Evolutionary conservation across 2,113 vertebrate genomes (phyloP).

Genomic region (Rhinolophus sinicus): DNA sequence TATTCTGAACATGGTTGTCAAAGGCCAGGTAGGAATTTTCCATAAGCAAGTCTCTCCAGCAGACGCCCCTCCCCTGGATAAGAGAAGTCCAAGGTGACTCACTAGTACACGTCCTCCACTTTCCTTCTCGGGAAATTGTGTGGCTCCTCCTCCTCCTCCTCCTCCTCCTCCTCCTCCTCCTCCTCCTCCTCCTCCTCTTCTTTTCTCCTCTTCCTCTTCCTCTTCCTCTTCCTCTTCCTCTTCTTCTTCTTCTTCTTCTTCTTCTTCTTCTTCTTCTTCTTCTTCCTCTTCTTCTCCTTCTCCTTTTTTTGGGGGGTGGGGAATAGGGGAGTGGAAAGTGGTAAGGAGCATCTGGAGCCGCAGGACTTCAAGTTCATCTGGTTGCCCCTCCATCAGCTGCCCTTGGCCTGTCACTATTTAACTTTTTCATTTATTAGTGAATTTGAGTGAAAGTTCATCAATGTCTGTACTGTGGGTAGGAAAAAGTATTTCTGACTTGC

Average conservation of each 20-base stretch:
- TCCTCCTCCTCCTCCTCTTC: no score
- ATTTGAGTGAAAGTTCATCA: background rate
- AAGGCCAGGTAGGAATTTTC: background rate
- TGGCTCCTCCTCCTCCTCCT: no score
- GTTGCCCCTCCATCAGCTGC: no score
- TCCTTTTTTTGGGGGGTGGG: no score
- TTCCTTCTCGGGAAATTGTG: background rate
- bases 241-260: no score
- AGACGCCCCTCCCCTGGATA: background rate
- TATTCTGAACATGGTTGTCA: background rate
- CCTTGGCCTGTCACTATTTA: background rate
- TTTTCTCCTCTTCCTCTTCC: no score
- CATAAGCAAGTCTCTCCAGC: background rate
- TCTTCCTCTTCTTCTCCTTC: no score
- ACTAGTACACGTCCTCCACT: background rate
- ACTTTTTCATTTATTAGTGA: background rate
- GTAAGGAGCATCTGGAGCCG: background rate
- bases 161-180: no score
- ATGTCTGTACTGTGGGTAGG: background rate
- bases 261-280: no score
- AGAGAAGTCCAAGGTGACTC: background rate
- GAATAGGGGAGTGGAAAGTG: no score
- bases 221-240: no score
- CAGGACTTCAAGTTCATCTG: background rate
- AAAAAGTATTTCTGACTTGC: background rate